phyloP scores from a whole-genome alignment of 1,140 invertebrate species.

The Drosophila trapezifrons region DNA sequence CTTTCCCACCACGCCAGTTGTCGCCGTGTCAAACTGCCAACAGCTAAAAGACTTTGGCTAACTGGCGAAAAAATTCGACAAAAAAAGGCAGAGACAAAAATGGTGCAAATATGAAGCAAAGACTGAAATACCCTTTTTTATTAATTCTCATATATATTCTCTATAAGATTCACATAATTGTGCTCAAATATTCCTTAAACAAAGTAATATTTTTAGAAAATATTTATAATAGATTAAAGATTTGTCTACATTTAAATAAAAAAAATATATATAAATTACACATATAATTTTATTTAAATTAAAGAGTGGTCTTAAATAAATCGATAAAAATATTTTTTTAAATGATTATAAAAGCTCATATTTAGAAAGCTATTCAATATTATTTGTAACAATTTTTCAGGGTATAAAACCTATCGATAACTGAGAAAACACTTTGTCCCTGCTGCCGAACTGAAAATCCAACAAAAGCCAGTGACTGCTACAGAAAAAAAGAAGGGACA shows the following conservation, averaged over 20 bases:
- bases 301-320: not conserved
- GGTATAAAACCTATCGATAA: not conserved
- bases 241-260: no score
- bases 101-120: not conserved
- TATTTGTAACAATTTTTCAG: not conserved
- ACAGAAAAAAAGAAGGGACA: not conserved
- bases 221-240: no score
- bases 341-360: not conserved
- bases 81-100: constrained; percentile 2
- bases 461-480: constrained; percentile 24
- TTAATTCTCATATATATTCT: no score
- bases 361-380: not conserved
- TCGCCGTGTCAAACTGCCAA: constrained; percentile 59
- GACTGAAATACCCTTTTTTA: not conserved
- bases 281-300: no score
- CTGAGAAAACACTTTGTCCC: constrained; percentile 11
- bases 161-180: not conserved
- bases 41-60: constrained; percentile 57
- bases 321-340: not conserved
- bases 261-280: no score
- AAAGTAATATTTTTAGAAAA: no score
- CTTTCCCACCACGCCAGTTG: constrained; percentile 16
- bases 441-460: constrained; percentile 34
- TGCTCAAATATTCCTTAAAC: not conserved
- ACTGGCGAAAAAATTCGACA: constrained; percentile 22